These are phyloP conservation scores for Mus spretus DNA, from an alignment of 2,797 vertebrate species.

Conservation along the genomic window DNA sequence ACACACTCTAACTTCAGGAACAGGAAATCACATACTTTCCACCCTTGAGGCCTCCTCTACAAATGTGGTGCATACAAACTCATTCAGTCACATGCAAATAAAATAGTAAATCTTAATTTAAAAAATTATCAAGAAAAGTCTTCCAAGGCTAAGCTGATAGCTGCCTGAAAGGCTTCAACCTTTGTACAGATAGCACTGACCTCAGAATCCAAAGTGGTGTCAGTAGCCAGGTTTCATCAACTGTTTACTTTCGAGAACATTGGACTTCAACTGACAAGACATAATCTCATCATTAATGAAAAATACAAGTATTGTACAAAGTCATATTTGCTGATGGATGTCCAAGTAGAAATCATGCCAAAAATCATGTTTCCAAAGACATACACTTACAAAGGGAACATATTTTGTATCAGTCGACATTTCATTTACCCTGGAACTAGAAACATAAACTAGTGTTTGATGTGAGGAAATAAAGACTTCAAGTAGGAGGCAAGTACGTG, in stretches of 20 bases:
- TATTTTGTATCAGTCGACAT: too few relatives aligned
- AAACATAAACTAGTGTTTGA: constrained; percentile 43
- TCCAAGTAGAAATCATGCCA: too few relatives aligned
- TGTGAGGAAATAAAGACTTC: constrained; percentile 3
- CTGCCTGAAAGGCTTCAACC: not conserved
- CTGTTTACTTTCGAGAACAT: not conserved
- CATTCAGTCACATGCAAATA: not conserved
- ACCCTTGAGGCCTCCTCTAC: not conserved
- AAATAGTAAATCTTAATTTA: not conserved
- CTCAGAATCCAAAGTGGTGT: not conserved
- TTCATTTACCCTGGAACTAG: not conserved
- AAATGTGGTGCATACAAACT: not conserved
- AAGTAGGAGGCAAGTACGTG: not conserved
- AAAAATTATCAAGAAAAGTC: not conserved
- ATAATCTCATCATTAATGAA: not conserved
- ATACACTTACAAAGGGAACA: too few relatives aligned
- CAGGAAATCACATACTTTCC: not conserved
- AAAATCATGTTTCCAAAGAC: too few relatives aligned
- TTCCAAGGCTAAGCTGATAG: not conserved
- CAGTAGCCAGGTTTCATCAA: not conserved
- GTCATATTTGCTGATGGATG: too few relatives aligned
- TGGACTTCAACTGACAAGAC: not conserved
- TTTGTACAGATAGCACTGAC: not conserved
- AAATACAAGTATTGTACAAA: too few relatives aligned
- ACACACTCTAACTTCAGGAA: not conserved